Conservation (phyloP, 2,113 vertebrate species). For the Loxodonta africana region DNA sequence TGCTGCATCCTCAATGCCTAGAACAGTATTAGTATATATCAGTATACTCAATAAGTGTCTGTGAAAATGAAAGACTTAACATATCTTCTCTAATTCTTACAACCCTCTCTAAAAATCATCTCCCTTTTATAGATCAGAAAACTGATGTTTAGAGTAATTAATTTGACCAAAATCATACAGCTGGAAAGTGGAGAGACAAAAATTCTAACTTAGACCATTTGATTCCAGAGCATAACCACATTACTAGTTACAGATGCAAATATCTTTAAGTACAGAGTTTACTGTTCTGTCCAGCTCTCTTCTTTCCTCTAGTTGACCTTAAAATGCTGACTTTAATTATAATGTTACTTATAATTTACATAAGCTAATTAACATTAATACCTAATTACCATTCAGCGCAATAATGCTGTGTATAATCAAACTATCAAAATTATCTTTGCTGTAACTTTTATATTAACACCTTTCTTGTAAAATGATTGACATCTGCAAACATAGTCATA, state of each 20-base stretch:
- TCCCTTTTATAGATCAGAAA: slow-evolving; percentile 21
- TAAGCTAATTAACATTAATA: not conserved
- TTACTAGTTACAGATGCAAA: not conserved
- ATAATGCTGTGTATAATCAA: not conserved
- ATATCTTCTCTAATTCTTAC: not conserved
- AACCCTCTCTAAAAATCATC: not conserved
- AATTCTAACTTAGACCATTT: not conserved
- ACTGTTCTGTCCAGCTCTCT: not conserved
- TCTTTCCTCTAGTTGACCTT: not conserved
- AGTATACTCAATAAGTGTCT: not conserved
- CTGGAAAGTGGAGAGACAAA: not conserved
- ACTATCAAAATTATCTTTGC: not conserved
- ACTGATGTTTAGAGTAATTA: not conserved
- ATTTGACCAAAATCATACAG: too few species aligned
- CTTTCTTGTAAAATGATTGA: not conserved
- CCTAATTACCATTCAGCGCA: not conserved
- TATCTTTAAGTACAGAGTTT: not conserved
- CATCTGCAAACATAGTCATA: not conserved
- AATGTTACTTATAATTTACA: not conserved
- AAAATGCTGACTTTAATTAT: not conserved
- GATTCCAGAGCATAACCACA: not conserved
- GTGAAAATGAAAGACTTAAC: not conserved
- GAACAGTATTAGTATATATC: not conserved
- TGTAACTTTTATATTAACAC: not conserved
- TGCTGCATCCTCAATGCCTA: not conserved